phyloP scores from a whole-genome alignment of 1,140 invertebrate genomes.

The Araneus ventricosus region DNA sequence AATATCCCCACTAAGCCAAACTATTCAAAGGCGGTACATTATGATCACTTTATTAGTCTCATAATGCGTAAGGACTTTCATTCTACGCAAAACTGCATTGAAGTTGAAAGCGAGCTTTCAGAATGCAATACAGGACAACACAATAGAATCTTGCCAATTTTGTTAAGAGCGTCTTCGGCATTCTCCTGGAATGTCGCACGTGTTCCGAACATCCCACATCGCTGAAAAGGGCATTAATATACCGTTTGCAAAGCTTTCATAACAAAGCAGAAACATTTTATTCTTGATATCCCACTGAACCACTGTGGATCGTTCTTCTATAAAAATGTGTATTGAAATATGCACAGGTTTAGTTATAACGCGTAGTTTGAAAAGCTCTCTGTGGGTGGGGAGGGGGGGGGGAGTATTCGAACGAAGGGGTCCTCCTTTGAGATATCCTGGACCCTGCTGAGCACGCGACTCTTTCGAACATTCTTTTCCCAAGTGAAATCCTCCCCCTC shows the following conservation, averaged over 20 bases:
- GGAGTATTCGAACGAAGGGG: neutral
- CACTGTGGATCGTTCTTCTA: neutral
- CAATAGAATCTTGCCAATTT: conserved; percentile 34
- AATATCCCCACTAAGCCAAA: neutral
- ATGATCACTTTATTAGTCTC: conserved; percentile 46
- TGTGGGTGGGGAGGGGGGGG: neutral
- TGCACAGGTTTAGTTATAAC: conserved; percentile 32
- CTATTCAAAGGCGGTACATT: neutral
- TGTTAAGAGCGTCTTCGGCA: neutral
- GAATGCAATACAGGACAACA: neutral
- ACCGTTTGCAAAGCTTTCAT: conserved; percentile 22
- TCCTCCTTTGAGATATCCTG: conserved; percentile 9
- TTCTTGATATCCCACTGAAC: conserved; percentile 56
- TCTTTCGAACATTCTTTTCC: conserved; percentile 53
- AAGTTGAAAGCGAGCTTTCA: neutral
- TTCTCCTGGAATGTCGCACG: conserved; percentile 19
- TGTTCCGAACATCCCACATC: conserved; percentile 33
- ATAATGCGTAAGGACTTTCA: neutral
- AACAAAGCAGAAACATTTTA: conserved; percentile 62
- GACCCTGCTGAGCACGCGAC: conserved; percentile 56
- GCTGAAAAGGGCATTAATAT: conserved; percentile 27
- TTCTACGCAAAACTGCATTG: neutral
- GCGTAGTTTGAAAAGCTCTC: neutral
- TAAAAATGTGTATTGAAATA: conserved; percentile 52
- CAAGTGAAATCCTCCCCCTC: conserved; percentile 17